Evolutionary conservation across 2,797 vertebrate genomes (phyloP), one percentile per base, ranked within the genome.

Genomic region (Pelochelys cantorii): DNA sequence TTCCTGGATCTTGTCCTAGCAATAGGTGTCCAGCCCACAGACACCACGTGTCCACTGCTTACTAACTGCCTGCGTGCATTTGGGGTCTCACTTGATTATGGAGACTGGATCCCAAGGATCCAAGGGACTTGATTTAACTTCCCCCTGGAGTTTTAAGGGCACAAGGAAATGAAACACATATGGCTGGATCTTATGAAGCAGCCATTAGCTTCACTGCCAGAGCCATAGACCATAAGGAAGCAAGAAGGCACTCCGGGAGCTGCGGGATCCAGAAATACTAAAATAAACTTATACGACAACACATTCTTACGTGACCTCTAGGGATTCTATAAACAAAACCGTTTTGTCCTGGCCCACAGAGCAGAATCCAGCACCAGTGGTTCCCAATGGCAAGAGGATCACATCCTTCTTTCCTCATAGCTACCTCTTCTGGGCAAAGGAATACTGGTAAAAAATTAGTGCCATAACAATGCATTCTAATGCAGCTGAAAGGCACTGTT

Each of bases 391-490:
- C 81, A 74, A 80, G 78, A 83, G 87, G 25, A 86, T 83, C 93
- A 80, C 7, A 90, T 15, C 37, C 22, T 83, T 87, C 87, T 83
- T 48, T 89, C 59, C 87, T 89, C 23, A 68, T 91, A 92, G 80
- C 52, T n/a, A 84, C 37, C 25, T 77, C 74, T 48, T 77, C 42
- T 77, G 42, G 23, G 13, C 37, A 27, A 34, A 85, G 80, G 74
- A 86, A 53, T 79, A 88, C 90, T 5, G 55, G 60, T 84, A 81
- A 86, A 82, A 91, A 96, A 75, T 34, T 54, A 84, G 80, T 79
- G 59, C 65, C 81, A 60, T 89, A 91, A 65, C 52, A 82, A 10
- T 31, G 77, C 52, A 20, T 42, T 80, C 80, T 48, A 25, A 77
- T 53, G 92, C 27, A 84, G 52, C 11, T 78, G 82, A 83, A 25